Evolutionary conservation across 2,888 invertebrate species (phyloP).

Genomic region (Geotrupes spiniger): DNA sequence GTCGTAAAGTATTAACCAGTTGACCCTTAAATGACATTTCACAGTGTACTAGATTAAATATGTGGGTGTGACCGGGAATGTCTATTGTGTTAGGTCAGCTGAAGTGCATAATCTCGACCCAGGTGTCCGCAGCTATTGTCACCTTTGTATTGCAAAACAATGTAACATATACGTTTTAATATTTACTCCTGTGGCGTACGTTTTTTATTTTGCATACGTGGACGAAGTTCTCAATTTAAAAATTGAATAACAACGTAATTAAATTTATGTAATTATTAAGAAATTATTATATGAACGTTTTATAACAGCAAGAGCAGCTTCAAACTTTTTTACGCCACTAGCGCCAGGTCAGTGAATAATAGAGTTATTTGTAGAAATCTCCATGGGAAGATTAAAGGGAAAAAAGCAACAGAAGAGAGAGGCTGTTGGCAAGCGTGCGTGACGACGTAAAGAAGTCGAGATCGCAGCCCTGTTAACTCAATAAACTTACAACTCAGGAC

Average conservation of each 20-base stretch:
- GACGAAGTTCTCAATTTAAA: too few species aligned
- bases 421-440: constrained; percentile 28
- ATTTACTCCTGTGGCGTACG: too few species aligned
- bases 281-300: too few species aligned
- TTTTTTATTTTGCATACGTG: too few species aligned
- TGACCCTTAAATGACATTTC: constrained; percentile 27
- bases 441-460: constrained; percentile 25
- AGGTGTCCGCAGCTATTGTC: constrained; percentile 23
- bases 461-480: constrained; percentile 31
- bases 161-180: constrained; percentile 12
- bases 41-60: constrained; percentile 25
- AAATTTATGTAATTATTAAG: too few species aligned
- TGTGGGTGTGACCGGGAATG: constrained; percentile 32
- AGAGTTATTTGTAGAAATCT: constrained; percentile 3
- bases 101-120: constrained; percentile 28
- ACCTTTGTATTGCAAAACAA: constrained; percentile 25
- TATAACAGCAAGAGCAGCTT: too few species aligned
- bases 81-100: constrained; percentile 34
- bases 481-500: constrained; percentile 31
- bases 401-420: constrained; percentile 15
- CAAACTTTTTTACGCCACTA: too few species aligned
- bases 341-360: constrained; percentile 1
- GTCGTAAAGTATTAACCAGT: constrained; percentile 6
- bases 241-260: too few species aligned
- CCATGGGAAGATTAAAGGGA: not conserved